phyloP scores from a whole-genome alignment of 1,140 invertebrate genomes.

The Diorhabda sublineata region DNA sequence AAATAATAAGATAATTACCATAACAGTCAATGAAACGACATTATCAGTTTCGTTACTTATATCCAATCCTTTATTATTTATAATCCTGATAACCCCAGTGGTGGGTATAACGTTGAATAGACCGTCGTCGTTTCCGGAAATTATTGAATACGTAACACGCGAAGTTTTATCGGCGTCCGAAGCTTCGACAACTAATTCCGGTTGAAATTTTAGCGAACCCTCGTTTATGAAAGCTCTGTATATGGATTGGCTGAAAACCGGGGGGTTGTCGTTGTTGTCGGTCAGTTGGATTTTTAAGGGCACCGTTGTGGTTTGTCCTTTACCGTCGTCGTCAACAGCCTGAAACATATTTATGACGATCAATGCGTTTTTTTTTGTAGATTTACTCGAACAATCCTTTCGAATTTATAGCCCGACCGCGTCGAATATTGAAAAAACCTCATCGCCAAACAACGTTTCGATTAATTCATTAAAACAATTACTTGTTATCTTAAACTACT shows the following conservation, averaged over 20 bases:
- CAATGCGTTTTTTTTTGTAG: too few relatives aligned
- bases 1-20: conserved; percentile 45
- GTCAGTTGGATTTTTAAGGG: conserved; percentile 72
- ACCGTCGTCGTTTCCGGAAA: conserved; percentile 59
- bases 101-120: conserved; percentile 66
- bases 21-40: conserved; percentile 52
- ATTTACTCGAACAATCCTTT: too few relatives aligned
- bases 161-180: conserved; percentile 77
- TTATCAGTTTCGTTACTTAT: conserved; percentile 60
- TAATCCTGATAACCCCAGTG: conserved; percentile 65
- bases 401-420: too few relatives aligned
- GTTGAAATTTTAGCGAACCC: conserved; percentile 76
- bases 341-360: conserved; percentile 39
- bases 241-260: conserved; percentile 65
- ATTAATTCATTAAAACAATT: too few relatives aligned
- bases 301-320: conserved; percentile 69
- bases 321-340: conserved; percentile 81
- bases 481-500: too few relatives aligned
- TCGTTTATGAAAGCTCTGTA: conserved; percentile 81
- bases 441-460: too few relatives aligned
- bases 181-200: conserved; percentile 66
- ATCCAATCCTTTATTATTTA: conserved; percentile 57
- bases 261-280: conserved; percentile 85
- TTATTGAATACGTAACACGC: conserved; percentile 70
- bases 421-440: too few relatives aligned